These are phyloP conservation scores for Ciconia boyciana DNA, from an alignment of 2,113 vertebrate species.

Conservation along the genomic window DNA sequence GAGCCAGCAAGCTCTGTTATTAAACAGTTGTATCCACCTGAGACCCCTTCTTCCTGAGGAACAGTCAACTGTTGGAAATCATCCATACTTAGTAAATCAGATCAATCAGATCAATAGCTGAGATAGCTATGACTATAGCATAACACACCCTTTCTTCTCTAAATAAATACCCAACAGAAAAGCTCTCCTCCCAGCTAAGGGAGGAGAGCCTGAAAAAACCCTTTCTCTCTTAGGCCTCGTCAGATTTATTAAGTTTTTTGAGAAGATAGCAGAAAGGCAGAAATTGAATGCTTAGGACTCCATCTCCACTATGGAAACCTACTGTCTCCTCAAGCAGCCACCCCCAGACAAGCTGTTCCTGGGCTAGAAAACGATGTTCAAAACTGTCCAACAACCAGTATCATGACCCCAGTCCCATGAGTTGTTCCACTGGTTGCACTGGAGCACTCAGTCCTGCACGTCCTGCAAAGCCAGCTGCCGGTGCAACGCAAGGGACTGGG, in stretches of 20 bases:
- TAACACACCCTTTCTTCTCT: neutral
- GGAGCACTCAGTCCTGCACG: fast-evolving
- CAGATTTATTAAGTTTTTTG: neutral
- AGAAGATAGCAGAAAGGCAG: neutral
- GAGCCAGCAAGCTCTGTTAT: neutral
- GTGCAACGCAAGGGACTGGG: fast-evolving
- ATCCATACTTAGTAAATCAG: neutral
- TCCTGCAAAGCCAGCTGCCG: neutral
- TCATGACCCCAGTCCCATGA: fast-evolving
- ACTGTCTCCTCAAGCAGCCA: neutral
- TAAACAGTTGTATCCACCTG: neutral
- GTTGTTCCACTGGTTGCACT: fast-evolving
- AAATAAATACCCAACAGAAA: neutral
- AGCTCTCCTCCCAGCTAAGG: neutral
- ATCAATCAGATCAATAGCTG: neutral
- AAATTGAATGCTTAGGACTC: neutral
- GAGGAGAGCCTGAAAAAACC: neutral
- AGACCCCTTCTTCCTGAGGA: neutral
- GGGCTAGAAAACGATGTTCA: neutral
- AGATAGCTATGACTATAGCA: neutral
- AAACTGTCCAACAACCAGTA: neutral
- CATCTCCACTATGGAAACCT: neutral
- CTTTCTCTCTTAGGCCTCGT: neutral
- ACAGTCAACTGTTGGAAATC: neutral
- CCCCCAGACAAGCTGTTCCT: neutral